Base-by-base conservation (phyloP, 2,888 invertebrate genomes). In the Lepidocyrtinus sp. region DNA sequence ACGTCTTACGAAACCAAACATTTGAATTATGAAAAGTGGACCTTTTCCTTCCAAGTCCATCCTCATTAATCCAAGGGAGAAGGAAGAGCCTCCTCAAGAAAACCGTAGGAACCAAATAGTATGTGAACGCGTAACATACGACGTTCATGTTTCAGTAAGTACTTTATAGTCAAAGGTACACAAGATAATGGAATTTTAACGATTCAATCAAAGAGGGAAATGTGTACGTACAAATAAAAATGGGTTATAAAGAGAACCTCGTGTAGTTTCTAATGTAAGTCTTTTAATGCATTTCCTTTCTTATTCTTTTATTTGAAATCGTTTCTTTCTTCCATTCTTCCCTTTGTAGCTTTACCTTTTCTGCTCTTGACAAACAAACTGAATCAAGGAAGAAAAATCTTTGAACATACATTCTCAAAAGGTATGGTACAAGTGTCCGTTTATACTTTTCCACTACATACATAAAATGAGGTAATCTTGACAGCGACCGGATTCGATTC, bases 401-500 rank as follows among this genome's bases (percentile, higher is more conserved):
- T n/a, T 9, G 12, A 36, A 36, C 36, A 36, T 12, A 36, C 36
- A 12, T 36, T 5, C 5, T 36, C 5, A 9, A 36, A 36, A 36
- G 27, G 25, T 50, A 25, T 19, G 27, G 59, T 12, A 65, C 55
- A 73, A 9, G 1, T 55, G 17, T 62, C 24, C 61, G 1, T 22
- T 65, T n/a, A 24, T 27, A 59, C 36, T 17, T n/a, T 36, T 27
- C 25, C 25, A 25, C 25, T 26, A 2, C 25, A 25, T 64, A 64
- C 64, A 64, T 26, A 3, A 21, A 69, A 69, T 69, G 64, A 80
- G 75, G 75, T 69, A 79, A 80, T 80, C 75, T 80, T 80, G 79
- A 79, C 79, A 80, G 80, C 36, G 70, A 64, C 75, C 75, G 67
- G 80, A 80, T 80, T 80, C 70, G 74, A 80, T 75, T 74, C 63